Conservation (phyloP, 2,888 invertebrate genomes). For the Dorcus parallelipipedus region DNA sequence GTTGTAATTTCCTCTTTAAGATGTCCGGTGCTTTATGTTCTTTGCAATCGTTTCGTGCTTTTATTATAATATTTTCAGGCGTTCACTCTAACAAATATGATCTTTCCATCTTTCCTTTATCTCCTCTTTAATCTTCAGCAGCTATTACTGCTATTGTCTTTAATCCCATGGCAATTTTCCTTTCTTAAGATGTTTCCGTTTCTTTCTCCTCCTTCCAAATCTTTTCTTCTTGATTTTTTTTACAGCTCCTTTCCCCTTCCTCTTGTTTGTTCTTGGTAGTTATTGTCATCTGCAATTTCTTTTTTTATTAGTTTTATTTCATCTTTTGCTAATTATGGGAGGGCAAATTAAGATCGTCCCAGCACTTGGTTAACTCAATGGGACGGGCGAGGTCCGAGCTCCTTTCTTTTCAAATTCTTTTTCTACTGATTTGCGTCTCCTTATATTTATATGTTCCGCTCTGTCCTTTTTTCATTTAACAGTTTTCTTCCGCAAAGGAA, state of each 20-base stretch:
- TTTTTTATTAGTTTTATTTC: not conserved
- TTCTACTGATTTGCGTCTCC: too few relatives aligned
- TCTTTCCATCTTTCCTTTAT: too few relatives aligned
- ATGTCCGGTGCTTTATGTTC: not conserved
- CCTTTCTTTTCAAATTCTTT: too few relatives aligned
- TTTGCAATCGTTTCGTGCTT: not conserved
- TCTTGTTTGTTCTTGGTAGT: not conserved
- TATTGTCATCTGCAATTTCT: not conserved
- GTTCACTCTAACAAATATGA: too few relatives aligned
- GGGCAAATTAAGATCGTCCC: too few relatives aligned
- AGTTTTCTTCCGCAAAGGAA: too few relatives aligned
- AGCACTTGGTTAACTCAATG: too few relatives aligned
- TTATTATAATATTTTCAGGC: too few relatives aligned
- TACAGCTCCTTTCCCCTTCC: not conserved
- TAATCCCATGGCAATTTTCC: not conserved
- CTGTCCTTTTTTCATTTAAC: too few relatives aligned
- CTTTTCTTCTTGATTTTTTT: not conserved
- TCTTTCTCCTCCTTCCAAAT: not conserved
- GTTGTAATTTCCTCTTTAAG: not conserved
- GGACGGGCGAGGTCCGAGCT: too few relatives aligned
- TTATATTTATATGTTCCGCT: too few relatives aligned
- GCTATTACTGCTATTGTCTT: not conserved
- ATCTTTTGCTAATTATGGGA: too few relatives aligned
- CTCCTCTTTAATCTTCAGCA: not conserved
- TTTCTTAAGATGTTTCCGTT: not conserved